phyloP scores from a whole-genome alignment of 1,140 invertebrate species.

The Trachelipus rathkii region DNA sequence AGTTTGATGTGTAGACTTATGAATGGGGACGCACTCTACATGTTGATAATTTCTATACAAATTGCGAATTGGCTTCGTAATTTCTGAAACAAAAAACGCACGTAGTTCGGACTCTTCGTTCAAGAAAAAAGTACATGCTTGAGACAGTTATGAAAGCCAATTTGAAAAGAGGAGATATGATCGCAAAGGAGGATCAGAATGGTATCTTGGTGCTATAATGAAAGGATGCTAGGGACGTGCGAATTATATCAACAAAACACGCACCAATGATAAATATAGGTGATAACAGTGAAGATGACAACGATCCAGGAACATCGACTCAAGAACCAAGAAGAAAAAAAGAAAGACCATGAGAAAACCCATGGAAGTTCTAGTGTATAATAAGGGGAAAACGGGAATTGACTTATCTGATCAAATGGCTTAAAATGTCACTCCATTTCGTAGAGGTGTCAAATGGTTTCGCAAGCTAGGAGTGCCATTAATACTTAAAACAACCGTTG shows the following conservation, averaged over 20 bases:
- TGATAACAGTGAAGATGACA: neutral
- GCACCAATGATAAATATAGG: neutral
- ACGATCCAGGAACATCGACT: constrained; percentile 10
- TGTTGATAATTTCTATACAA: too few species aligned
- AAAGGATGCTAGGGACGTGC: constrained; percentile 31
- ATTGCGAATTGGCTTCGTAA: too few species aligned
- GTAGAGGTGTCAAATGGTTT: neutral
- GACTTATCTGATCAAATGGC: constrained; percentile 37
- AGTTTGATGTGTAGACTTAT: too few species aligned
- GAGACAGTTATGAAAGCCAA: too few species aligned
- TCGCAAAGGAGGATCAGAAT: constrained; percentile 15
- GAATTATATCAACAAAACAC: constrained; percentile 24
- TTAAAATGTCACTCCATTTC: neutral
- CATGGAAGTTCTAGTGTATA: constrained; percentile 25
- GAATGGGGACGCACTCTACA: too few species aligned
- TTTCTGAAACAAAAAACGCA: too few species aligned
- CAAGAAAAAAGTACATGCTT: too few species aligned
- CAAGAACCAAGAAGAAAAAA: constrained; percentile 1
- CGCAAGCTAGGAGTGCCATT: neutral
- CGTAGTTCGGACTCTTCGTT: too few species aligned
- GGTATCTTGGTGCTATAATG: constrained; percentile 29
- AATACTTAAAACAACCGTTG: neutral
- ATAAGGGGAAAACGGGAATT: constrained; percentile 29
- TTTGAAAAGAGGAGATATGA: too few species aligned
- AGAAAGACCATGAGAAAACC: constrained; percentile 27